Percentiles rank a stretch among this genome's conserved stretches.
Evolutionary conservation across 2,888 invertebrate genomes (phyloP).

Genomic region (Nebria brevicollis): DNA sequence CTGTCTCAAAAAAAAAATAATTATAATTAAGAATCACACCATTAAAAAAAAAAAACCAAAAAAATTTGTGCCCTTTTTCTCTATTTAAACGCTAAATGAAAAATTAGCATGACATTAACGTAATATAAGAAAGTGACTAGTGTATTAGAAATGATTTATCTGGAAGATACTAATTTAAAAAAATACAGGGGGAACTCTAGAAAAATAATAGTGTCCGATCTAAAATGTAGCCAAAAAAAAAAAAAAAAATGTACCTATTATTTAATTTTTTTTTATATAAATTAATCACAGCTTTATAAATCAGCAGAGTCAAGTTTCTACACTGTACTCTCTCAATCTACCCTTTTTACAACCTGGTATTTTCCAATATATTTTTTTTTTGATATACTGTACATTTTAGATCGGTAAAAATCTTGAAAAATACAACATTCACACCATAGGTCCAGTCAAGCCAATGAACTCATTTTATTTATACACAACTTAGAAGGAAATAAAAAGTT

Average conservation of each 20-base stretch:
- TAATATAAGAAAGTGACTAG: constrained; percentile 45
- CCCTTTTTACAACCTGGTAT: background rate
- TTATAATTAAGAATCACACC: background rate
- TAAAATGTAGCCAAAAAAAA: constrained; percentile 30
- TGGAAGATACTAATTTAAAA: background rate
- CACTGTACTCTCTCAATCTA: background rate
- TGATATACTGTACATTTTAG: constrained; percentile 6
- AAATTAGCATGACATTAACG: constrained; percentile 23
- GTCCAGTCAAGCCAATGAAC: constrained; percentile 28
- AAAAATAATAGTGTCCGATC: constrained; percentile 12
- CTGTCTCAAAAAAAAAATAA: background rate
- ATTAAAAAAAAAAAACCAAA: background rate
- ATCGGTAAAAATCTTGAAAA: constrained; percentile 24
- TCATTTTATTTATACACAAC: constrained; percentile 22
- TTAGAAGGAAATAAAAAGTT: constrained; percentile 42
- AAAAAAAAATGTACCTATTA: constrained; percentile 22
- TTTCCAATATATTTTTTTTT: background rate
- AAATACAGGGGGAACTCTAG: background rate
- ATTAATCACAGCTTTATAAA: constrained; percentile 40
- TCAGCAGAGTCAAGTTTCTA: constrained; percentile 16
- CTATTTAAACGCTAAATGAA: constrained; percentile 35
- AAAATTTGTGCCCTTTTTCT: constrained; percentile 40
- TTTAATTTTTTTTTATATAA: constrained; percentile 42
- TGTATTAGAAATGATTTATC: constrained; percentile 20
- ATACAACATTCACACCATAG: constrained; percentile 28